Percentiles rank a stretch among this genome's conserved stretches.
Evolutionary conservation across 53 echinoderm and acorn worm genomes (phyloP).

Genomic region (Patiria pectinifera): DNA sequence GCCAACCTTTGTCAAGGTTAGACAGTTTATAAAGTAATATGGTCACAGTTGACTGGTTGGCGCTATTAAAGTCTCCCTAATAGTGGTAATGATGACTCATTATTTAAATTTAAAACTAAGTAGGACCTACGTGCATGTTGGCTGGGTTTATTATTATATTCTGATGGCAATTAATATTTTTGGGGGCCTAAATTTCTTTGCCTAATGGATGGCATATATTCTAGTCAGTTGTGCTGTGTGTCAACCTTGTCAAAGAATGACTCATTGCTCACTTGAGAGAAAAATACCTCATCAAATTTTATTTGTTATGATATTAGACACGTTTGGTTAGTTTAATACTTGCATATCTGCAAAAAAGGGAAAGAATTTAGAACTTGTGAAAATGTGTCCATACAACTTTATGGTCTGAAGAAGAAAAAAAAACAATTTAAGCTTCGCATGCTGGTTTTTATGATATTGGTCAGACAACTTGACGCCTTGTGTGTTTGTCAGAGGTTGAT

Average conservation of each 20-base stretch:
- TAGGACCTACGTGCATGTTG: not conserved
- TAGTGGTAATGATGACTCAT: not conserved
- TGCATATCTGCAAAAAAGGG: not conserved
- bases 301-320: not conserved
- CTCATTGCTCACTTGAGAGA: not conserved
- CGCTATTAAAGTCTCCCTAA: not conserved
- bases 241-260: not conserved
- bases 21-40: not conserved
- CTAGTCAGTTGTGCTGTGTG: not conserved
- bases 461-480: not conserved
- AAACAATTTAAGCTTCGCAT: not conserved
- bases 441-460: not conserved
- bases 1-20: not conserved
- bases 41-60: not conserved
- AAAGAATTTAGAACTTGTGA: not conserved
- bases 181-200: no score
- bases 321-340: not conserved
- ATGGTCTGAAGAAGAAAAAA: not conserved
- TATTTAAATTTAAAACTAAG: not conserved
- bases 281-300: not conserved
- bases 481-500: not conserved
- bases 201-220: not conserved
- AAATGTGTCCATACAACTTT: not conserved
- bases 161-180: no score
- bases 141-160: not conserved